A percentile compares a stretch with the other conserved stretches of the same genome.
Conservation (phyloP, 2,797 vertebrate species). For the Nannoperca australis region DNA sequence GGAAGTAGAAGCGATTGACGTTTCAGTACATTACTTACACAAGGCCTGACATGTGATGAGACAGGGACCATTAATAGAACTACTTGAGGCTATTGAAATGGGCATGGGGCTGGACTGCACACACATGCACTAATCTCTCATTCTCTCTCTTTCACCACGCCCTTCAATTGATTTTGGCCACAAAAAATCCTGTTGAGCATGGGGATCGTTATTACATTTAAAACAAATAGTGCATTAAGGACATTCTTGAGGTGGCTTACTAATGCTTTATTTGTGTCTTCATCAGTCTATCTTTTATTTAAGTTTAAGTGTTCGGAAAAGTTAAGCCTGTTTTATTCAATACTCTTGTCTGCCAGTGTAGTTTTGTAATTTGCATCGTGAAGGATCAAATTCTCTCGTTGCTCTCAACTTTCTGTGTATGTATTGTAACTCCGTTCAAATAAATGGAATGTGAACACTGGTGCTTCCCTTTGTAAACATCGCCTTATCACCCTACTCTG, state of each 20-base stretch:
- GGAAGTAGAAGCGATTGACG: slow-evolving; percentile 28
- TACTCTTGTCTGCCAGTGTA: background rate
- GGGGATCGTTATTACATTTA: too few relatives aligned
- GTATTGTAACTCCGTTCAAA: slow-evolving; percentile 32
- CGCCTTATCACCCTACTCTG: slow-evolving; percentile 50
- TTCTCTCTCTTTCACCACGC: background rate
- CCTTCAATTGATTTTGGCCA: background rate
- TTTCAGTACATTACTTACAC: slow-evolving; percentile 49
- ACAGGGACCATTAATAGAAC: slow-evolving; percentile 38
- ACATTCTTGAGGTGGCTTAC: background rate
- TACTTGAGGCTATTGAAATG: slow-evolving; percentile 22
- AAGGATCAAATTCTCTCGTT: slow-evolving; percentile 19
- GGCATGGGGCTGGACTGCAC: background rate
- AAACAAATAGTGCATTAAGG: background rate
- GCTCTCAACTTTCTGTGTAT: slow-evolving; percentile 12
- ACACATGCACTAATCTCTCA: background rate
- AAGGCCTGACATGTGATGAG: slow-evolving; percentile 38
- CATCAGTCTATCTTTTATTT: background rate
- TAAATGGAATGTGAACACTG: slow-evolving; percentile 40
- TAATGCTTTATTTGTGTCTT: slow-evolving; percentile 5
- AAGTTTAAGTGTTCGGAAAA: background rate
- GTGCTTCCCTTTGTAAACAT: slow-evolving; percentile 55
- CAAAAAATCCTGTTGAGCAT: background rate
- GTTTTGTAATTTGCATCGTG: slow-evolving; percentile 27
- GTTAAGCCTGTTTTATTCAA: background rate